These are phyloP conservation scores for Metopolophium dirhodum DNA, from an alignment of 1,140 invertebrate genomes.

Conservation along the genomic window DNA sequence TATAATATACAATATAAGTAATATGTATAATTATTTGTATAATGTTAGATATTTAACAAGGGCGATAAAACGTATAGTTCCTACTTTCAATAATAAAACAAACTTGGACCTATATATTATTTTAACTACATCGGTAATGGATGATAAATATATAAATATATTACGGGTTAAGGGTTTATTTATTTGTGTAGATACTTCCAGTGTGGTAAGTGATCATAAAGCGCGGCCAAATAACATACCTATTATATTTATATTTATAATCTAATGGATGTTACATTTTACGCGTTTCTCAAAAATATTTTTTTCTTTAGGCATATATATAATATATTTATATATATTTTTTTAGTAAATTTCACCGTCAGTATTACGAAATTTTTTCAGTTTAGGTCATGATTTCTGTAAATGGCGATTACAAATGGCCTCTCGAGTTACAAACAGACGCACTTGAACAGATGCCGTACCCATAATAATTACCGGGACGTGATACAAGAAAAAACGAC, in stretches of 20 bases:
- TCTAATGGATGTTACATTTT: not conserved
- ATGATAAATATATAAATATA: not conserved
- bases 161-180: not conserved
- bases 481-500: conserved; percentile 56
- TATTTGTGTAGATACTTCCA: not conserved
- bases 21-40: not conserved
- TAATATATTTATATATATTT: not conserved
- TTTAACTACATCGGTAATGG: not conserved
- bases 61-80: not conserved
- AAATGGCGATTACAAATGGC: conserved; percentile 57
- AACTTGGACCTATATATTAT: not conserved
- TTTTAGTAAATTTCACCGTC: conserved; percentile 39
- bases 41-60: not conserved
- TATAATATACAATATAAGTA: not conserved
- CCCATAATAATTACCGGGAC: conserved; percentile 53
- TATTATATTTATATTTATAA: not conserved
- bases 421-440: conserved; percentile 52
- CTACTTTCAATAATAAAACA: not conserved
- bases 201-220: not conserved
- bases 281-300: not conserved
- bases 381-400: conserved; percentile 56
- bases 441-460: conserved; percentile 50
- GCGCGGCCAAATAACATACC: not conserved
- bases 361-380: conserved; percentile 36
- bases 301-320: not conserved